Conservation (phyloP, 1,140 invertebrate species). For the Thaumetopoea pityocampa region DNA sequence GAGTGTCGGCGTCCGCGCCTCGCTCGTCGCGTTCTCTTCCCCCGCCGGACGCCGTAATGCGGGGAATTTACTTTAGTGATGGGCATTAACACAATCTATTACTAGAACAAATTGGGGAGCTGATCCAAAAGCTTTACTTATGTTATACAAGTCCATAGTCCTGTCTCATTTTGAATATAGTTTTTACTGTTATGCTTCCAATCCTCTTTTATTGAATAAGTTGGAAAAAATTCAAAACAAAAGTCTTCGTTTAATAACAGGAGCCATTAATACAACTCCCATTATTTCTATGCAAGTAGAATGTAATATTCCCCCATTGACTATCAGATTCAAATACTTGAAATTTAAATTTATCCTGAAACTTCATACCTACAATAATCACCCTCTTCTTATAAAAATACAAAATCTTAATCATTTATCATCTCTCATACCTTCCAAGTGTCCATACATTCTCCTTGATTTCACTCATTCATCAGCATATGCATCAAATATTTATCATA, state of each 20-base stretch:
- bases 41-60: too few species aligned
- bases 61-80: too few species aligned
- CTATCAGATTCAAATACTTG: constrained; percentile 12
- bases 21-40: too few species aligned
- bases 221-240: constrained; percentile 21
- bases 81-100: constrained; percentile 19
- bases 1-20: too few species aligned
- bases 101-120: constrained; percentile 13
- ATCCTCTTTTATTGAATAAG: constrained; percentile 12
- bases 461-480: too few species aligned
- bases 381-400: too few species aligned
- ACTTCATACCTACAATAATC: too few species aligned
- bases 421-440: too few species aligned
- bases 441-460: too few species aligned
- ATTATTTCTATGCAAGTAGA: constrained; percentile 21
- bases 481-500: too few species aligned
- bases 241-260: constrained; percentile 13
- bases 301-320: constrained; percentile 9
- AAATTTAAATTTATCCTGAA: too few species aligned
- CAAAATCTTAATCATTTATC: too few species aligned
- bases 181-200: constrained; percentile 13
- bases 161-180: constrained; percentile 24
- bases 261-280: constrained; percentile 18
- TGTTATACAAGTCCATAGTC: constrained; percentile 19
- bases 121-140: constrained; percentile 21